Percentiles rank a stretch among this genome's conserved stretches.
These are phyloP conservation scores for Heloderma charlesbogerti DNA, from an alignment of 2,113 vertebrate genomes.

Conservation along the genomic window DNA sequence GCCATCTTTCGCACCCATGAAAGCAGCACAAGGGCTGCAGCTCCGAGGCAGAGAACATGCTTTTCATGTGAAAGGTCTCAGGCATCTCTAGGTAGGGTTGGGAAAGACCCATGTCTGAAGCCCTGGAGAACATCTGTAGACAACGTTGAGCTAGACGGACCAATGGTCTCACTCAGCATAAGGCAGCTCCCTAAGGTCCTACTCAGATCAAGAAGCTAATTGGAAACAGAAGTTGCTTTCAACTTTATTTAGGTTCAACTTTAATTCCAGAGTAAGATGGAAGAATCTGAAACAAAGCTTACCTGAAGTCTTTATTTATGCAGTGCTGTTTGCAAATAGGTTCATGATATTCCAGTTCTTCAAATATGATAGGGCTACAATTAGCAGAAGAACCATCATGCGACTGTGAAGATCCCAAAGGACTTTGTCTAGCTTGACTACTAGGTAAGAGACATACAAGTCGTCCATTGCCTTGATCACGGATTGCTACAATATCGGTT, in stretches of 20 bases:
- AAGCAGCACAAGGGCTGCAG: neutral
- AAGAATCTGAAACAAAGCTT: constrained; percentile 27
- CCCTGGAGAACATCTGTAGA: neutral
- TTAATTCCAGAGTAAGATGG: too few species aligned
- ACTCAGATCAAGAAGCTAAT: neutral
- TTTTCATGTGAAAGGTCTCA: too few species aligned
- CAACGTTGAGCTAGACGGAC: neutral
- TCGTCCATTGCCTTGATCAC: constrained; percentile 89
- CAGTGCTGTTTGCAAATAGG: constrained; percentile 93
- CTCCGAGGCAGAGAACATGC: too few species aligned
- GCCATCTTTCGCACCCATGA: neutral
- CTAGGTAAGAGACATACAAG: constrained; percentile 91
- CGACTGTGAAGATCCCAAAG: constrained; percentile 91
- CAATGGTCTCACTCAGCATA: neutral
- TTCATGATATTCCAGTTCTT: constrained; percentile 96
- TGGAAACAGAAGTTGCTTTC: neutral
- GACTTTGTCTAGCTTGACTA: constrained; percentile 91
- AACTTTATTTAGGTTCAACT: neutral
- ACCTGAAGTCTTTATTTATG: constrained; percentile 89
- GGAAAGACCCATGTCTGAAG: neutral
- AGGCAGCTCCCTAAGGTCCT: neutral
- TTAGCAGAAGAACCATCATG: constrained; percentile 90
- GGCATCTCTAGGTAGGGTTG: neutral
- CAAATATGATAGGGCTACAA: constrained; percentile 94
- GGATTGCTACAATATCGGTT: constrained; percentile 87